Percentiles rank a stretch among this genome's conserved stretches.
Evolutionary conservation across 2,797 vertebrate species (phyloP).

Genomic region (Luscinia megarhynchos): DNA sequence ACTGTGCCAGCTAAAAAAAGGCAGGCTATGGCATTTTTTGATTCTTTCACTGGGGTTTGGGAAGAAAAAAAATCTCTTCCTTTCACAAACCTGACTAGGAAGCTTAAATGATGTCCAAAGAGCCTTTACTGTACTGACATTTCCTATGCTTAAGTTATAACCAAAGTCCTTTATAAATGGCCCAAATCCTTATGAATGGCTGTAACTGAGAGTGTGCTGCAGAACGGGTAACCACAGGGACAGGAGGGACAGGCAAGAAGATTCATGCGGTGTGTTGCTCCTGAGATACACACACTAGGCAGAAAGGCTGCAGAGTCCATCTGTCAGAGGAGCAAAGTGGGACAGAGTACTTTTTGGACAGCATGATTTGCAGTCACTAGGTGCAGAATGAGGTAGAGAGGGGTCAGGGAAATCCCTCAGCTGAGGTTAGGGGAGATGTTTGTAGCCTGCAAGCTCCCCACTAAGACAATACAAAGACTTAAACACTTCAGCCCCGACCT

Average conservation of each 20-base stretch:
- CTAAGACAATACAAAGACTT: neutral
- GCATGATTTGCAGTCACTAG: neutral
- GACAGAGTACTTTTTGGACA: neutral
- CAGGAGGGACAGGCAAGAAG: neutral
- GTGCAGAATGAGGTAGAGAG: neutral
- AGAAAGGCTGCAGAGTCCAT: neutral
- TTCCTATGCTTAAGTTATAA: neutral
- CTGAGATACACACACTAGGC: neutral
- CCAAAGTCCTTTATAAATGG: neutral
- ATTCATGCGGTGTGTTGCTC: neutral
- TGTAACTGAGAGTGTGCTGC: neutral
- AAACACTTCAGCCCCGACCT: neutral
- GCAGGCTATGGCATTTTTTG: neutral
- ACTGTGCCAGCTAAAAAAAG: neutral
- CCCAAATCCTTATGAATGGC: neutral
- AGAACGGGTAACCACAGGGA: neutral
- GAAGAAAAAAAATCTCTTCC: slow-evolving; percentile 4
- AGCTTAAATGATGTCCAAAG: neutral
- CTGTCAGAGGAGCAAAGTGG: neutral
- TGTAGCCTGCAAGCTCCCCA: neutral
- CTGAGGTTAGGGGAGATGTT: neutral
- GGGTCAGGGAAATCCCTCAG: neutral
- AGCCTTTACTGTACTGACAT: neutral
- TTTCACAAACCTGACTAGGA: slow-evolving; percentile 8
- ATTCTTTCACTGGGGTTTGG: neutral